Evolutionary conservation across 2,113 vertebrate genomes (phyloP).

Genomic region (Boulengeromyrus knoepffleri): DNA sequence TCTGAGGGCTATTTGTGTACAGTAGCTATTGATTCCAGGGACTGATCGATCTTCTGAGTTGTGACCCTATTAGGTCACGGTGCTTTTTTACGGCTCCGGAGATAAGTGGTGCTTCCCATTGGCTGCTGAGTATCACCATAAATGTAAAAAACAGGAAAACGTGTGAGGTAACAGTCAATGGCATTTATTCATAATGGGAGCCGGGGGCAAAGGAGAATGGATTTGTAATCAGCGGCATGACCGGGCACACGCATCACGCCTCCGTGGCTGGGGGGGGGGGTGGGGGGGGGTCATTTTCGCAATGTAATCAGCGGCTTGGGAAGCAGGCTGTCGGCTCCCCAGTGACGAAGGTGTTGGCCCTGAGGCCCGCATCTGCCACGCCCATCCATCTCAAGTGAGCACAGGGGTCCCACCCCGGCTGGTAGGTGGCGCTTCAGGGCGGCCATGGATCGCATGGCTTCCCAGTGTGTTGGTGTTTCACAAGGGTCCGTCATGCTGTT

Average conservation of each 20-base stretch:
- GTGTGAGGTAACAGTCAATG: neutral
- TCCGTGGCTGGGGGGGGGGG: neutral
- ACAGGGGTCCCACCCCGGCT: neutral
- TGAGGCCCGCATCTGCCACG: conserved; percentile 32
- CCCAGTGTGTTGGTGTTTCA: neutral
- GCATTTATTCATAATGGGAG: neutral
- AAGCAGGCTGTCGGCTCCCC: neutral
- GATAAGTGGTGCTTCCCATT: neutral
- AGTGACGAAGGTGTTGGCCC: conserved; percentile 7
- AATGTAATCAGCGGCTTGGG: neutral
- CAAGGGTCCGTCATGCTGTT: neutral
- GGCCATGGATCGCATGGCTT: neutral
- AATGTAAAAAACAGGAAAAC: neutral
- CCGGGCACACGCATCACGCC: neutral
- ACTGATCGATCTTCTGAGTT: neutral
- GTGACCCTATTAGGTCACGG: neutral
- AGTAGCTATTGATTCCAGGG: neutral
- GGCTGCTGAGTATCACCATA: neutral
- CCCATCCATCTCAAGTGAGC: conserved; percentile 27
- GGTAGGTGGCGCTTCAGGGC: neutral
- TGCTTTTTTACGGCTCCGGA: neutral
- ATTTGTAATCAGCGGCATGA: conserved; percentile 1
- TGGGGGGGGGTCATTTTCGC: neutral
- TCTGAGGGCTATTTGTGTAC: neutral
- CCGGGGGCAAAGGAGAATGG: neutral